Conservation (phyloP, 2,113 vertebrate species). For the Phycodurus eques region DNA sequence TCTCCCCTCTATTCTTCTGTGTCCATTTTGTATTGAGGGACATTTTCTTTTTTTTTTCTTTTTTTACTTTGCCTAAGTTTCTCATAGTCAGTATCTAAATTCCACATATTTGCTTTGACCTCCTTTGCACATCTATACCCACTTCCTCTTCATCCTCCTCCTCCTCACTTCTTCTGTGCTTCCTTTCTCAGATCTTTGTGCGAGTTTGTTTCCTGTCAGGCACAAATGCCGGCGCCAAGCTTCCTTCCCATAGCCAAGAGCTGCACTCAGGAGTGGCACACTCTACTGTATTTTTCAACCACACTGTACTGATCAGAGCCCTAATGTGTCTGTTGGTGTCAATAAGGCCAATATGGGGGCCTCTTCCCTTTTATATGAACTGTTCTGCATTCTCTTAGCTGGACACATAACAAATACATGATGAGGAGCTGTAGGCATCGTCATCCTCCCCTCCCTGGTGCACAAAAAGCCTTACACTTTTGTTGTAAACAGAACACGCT, state of each 20-base stretch:
- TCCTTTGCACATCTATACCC: conserved; percentile 11
- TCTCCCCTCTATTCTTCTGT: too few relatives aligned
- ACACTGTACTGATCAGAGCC: neutral
- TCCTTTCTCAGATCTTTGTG: conserved; percentile 52
- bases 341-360: neutral
- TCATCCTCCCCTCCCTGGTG: neutral
- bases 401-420: neutral
- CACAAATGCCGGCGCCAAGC: conserved; percentile 60
- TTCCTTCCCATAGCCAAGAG: conserved; percentile 61
- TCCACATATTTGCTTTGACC: neutral
- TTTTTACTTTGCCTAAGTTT: neutral
- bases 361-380: neutral
- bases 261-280: conserved; percentile 47
- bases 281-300: conserved; percentile 3
- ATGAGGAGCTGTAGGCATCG: neutral
- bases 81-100: neutral
- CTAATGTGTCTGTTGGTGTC: neutral
- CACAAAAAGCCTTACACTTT: neutral
- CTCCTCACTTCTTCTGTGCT: conserved; percentile 25
- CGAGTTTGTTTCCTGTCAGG: conserved; percentile 58
- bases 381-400: neutral
- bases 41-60: too few relatives aligned
- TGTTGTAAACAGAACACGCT: neutral
- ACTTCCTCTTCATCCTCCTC: conserved; percentile 4
- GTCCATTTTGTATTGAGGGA: too few relatives aligned